Evolutionary conservation across 2,113 vertebrate species (phyloP).

Genomic region (Cyprinodon brontotheroides): DNA sequence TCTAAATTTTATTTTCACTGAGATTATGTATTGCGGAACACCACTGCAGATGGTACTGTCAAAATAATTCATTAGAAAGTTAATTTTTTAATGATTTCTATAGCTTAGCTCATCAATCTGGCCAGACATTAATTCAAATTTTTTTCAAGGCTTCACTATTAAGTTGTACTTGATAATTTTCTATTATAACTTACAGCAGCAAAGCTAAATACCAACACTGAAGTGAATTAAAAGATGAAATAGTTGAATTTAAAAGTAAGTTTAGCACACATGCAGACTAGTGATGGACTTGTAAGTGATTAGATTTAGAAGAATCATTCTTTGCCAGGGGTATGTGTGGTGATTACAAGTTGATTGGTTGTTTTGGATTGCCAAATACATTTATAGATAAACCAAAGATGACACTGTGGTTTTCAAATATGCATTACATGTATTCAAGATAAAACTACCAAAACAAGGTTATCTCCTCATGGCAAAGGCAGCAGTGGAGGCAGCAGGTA

Average conservation of each 20-base stretch:
- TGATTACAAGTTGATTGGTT: too few relatives aligned
- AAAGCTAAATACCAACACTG: neutral
- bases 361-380: too few relatives aligned
- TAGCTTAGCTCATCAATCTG: neutral
- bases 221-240: neutral
- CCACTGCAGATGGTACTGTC: conserved; percentile 19
- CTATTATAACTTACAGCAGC: neutral
- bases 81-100: conserved; percentile 13
- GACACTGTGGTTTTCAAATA: too few relatives aligned
- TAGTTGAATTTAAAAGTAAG: neutral
- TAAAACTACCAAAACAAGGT: too few relatives aligned
- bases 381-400: too few relatives aligned
- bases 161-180: neutral
- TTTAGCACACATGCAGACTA: too few relatives aligned
- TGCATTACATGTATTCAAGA: too few relatives aligned
- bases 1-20: neutral
- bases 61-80: conserved; percentile 5
- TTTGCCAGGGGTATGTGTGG: too few relatives aligned
- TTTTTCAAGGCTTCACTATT: conserved; percentile 18
- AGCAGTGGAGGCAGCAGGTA: too few relatives aligned
- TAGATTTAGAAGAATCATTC: too few relatives aligned
- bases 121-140: neutral
- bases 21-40: conserved; percentile 10
- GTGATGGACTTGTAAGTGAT: too few relatives aligned
- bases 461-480: too few relatives aligned